Evolutionary conservation across 1,140 invertebrate species (phyloP).

Genomic region (Cecropterus lyciades): DNA sequence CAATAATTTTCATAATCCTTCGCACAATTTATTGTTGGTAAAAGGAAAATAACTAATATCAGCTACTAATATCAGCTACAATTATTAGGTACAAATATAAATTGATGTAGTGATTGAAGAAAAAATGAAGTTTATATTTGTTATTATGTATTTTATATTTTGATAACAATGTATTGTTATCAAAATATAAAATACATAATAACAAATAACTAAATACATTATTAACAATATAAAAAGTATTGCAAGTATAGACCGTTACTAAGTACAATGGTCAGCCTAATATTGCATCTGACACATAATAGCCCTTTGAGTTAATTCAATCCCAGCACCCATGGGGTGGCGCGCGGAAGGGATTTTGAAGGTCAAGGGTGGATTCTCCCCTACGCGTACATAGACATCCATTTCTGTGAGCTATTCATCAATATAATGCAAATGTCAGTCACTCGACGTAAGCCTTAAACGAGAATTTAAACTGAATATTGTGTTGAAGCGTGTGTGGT

Average conservation of each 20-base stretch:
- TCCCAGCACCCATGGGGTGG: constrained; percentile 14
- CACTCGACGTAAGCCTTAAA: background rate
- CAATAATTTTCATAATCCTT: no score
- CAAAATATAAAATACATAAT: no score
- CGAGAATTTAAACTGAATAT: background rate
- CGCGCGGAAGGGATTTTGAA: constrained; percentile 35
- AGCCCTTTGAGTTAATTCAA: constrained; percentile 27
- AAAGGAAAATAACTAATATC: no score
- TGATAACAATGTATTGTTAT: no score
- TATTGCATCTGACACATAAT: constrained; percentile 20
- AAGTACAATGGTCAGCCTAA: constrained; percentile 2
- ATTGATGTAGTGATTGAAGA: no score
- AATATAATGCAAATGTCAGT: constrained; percentile 24
- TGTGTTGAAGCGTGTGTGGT: no score
- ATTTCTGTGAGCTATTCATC: constrained; percentile 17
- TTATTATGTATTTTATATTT: no score
- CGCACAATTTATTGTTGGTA: no score
- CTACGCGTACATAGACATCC: background rate
- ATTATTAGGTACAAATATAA: no score
- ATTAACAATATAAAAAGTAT: background rate
- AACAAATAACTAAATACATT: no score
- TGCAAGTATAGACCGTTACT: background rate
- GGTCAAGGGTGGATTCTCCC: constrained; percentile 42
- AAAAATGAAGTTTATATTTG: no score
- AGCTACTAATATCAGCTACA: no score